Evolutionary conservation across 2,113 vertebrate genomes (phyloP), one percentile per base, ranked within the genome.

Genomic region (Cettia cetti): DNA sequence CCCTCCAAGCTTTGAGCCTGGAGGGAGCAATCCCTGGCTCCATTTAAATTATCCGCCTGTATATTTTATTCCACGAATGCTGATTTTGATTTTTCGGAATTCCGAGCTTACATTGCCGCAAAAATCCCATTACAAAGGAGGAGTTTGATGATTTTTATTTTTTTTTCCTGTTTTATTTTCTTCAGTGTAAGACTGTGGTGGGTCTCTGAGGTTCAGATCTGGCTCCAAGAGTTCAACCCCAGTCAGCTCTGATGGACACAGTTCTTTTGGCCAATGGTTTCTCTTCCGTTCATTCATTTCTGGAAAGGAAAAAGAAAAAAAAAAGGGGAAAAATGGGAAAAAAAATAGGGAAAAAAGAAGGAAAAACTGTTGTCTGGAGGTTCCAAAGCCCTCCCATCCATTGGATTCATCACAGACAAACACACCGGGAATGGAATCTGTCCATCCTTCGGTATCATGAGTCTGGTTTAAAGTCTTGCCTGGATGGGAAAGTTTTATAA

Each of bases 401-500:
- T 21, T 16, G 75, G 78, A 90, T 70, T 53, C 79, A n/a, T 92
- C 63, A 47, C 40, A 44, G 20, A 69, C 69, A 86, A 49, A 45
- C 74, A 53, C 40, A 3, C 4, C 27, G 69, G 81, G 76, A 56
- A 45, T 75, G 88, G 90, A 90, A 94, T 92, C 60, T 33, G 24
- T 27, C 93, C 93, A 63, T 70, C 82, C 91, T 74, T 83, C n/a
- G 10, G 79, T 42, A 75, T 42, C 82, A 8, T 6, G 88, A 52
- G 64, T 23, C 95, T 42, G 82, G 60, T 60, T 81, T 78, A 42
- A 80, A 88, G 52, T 15, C 19, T 50, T 88, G 75, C 92, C 68
- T 5, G 88, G 90, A 82, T 86, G 93, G 96, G 95, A 96, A 93
- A 78, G 76, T 95, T 97, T 88, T 96, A 86, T 66, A 90, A 96